Base-by-base conservation (phyloP, 2,888 invertebrate species). In the Didymodactylos carnosus region DNA sequence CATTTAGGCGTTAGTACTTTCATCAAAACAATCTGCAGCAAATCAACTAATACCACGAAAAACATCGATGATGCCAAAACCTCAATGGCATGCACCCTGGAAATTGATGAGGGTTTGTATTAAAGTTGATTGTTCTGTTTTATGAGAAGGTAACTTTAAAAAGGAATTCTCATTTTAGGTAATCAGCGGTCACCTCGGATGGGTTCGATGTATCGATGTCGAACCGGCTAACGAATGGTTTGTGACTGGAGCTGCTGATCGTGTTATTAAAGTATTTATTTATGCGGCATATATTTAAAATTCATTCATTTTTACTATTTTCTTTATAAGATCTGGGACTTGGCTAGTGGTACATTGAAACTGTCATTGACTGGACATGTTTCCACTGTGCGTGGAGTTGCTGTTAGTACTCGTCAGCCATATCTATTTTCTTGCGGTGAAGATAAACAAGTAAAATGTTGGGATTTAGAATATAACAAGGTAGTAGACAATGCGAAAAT, bases 391-490 rank as follows among this genome's bases (percentile, higher is more conserved):
- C 87, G 98, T 81, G 97, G 97, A 0, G 85, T 99, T 41, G 93
- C 91, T 72, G 91, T 99, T 69, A 95, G 95, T 77, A 84, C 89
- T 0, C 86, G 95, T 78, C 97, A 99, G 86, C 98, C 98, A 3
- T 99, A 98, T 82, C 85, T 99, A 70, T 99, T 99, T 85, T 94
- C 94, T 77, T 95, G 94, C 82, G 97, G 98, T 16, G 98, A 99
- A 86, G 98, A 99, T 84, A 88, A 97, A 79, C 94, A 94, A 86
- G 97, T 98, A 0, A 98, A 97, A 85, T 99, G 98, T 82, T 99
- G 98, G 98, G 98, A 99, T 85, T 86, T 99, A 40, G 98, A 99
- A 84, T 94, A 97, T 80, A 99, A 99, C 82, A 99, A 98, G 85
- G 91, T 89, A 77, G 4, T 62, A n/a, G n/a, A n/a, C n/a, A n/a